phyloP scores from a whole-genome alignment of 2,797 vertebrate species.

The Eurystomus glaucurus region DNA sequence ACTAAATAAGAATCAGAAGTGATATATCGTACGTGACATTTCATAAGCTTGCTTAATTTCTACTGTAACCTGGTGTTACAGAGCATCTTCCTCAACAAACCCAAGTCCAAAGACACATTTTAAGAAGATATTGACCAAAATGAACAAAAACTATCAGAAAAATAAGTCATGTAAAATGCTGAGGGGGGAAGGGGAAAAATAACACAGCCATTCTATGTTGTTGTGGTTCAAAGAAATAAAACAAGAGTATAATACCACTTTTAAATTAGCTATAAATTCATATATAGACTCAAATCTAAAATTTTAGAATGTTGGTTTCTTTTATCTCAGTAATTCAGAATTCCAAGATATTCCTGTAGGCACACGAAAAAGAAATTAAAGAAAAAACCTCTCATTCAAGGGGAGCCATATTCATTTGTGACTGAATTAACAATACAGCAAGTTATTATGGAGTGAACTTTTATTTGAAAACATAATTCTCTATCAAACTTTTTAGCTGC shows the following conservation, averaged over 20 bases:
- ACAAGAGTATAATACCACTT: not conserved
- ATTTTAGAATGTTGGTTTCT: not conserved
- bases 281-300: not conserved
- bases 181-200: not conserved
- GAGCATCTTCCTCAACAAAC: not conserved
- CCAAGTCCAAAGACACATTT: not conserved
- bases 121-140: not conserved
- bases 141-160: not conserved
- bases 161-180: not conserved
- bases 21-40: not conserved
- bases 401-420: not conserved
- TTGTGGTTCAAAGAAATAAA: not conserved
- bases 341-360: not conserved
- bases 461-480: not conserved
- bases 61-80: not conserved
- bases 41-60: not conserved
- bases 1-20: not conserved
- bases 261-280: not conserved
- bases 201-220: not conserved
- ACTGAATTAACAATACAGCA: not conserved
- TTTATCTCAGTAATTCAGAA: not conserved
- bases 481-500: not conserved
- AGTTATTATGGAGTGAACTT: not conserved
- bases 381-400: not conserved
- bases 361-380: not conserved